phyloP scores from a whole-genome alignment of 2,797 vertebrate species.

The Manis javanica region DNA sequence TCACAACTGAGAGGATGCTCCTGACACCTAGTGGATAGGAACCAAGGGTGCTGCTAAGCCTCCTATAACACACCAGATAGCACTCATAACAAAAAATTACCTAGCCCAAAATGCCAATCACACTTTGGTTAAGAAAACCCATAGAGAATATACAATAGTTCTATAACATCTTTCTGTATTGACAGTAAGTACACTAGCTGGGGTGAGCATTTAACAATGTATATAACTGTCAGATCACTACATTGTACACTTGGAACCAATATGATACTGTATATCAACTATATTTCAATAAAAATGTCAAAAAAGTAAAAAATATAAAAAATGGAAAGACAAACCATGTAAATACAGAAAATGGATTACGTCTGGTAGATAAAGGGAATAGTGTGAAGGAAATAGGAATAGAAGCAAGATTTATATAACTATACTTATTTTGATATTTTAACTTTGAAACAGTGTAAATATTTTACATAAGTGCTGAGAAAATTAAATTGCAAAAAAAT shows the following conservation, averaged over 20 bases:
- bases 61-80: background rate
- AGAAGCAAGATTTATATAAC: background rate
- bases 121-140: background rate
- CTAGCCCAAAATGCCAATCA: background rate
- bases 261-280: too few species aligned
- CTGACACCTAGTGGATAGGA: background rate
- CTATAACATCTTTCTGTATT: too few species aligned
- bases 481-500: conserved; percentile 26
- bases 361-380: background rate
- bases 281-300: too few species aligned
- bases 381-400: background rate
- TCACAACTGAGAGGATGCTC: background rate
- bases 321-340: background rate
- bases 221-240: too few species aligned
- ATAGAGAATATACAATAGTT: too few species aligned
- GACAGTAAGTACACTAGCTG: too few species aligned
- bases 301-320: background rate
- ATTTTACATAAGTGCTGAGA: conserved; percentile 23
- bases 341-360: background rate
- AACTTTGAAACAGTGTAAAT: conserved; percentile 5
- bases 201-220: too few species aligned
- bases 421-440: background rate
- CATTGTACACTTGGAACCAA: too few species aligned
- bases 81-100: background rate
- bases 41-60: background rate